Evolutionary conservation across 2,113 vertebrate genomes (phyloP).

Genomic region (Choloepus hoffmanni): DNA sequence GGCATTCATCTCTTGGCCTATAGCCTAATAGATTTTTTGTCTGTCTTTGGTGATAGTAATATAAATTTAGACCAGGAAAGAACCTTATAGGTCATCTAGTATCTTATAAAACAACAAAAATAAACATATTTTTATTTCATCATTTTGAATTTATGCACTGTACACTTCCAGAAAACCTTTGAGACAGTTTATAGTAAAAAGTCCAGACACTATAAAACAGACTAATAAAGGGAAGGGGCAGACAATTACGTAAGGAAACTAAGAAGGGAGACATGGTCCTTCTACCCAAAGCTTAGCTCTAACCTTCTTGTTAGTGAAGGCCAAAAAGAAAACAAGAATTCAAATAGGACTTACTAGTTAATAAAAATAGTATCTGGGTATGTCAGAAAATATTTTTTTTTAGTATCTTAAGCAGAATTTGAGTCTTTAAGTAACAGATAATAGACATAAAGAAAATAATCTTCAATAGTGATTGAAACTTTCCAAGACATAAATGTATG

Average conservation of each 20-base stretch:
- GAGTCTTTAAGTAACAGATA: background rate
- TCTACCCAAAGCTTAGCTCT: background rate
- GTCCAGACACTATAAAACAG: conserved; percentile 3
- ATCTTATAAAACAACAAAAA: conserved; percentile 63
- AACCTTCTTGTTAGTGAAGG: background rate
- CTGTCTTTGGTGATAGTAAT: conserved; percentile 69
- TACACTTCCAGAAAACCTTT: conserved; percentile 47
- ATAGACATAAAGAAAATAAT: background rate
- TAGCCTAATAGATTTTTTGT: conserved; percentile 61
- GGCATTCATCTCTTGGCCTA: conserved; percentile 31
- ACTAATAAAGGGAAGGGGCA: background rate
- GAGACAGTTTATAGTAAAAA: conserved; percentile 48
- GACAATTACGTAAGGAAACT: background rate
- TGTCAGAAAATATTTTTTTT: background rate
- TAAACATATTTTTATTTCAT: conserved; percentile 60
- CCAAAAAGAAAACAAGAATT: conserved; percentile 11
- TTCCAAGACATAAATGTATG: background rate
- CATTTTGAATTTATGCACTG: background rate
- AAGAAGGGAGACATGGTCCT: background rate
- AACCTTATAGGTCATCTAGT: conserved; percentile 61
- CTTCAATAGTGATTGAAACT: background rate
- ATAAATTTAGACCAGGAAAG: conserved; percentile 64
- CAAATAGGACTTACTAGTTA: background rate
- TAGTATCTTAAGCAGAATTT: background rate
- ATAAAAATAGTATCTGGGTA: background rate